phyloP scores from a whole-genome alignment of 1,140 invertebrate species.

The Macrostomum lignano region DNA sequence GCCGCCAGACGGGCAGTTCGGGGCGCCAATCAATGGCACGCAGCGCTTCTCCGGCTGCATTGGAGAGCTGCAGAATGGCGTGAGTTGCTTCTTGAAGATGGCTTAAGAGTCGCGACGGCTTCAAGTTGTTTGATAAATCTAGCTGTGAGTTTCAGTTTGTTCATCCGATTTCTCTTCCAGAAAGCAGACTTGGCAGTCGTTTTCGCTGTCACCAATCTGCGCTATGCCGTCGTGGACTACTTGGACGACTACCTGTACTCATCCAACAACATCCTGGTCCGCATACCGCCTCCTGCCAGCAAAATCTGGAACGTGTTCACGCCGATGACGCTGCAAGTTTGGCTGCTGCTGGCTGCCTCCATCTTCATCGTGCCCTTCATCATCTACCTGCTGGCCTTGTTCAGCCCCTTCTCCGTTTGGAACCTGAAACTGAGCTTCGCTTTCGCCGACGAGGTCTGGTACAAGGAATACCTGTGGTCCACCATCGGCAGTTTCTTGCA shows the following conservation, averaged over 20 bases:
- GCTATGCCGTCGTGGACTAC: neutral
- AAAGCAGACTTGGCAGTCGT: no score
- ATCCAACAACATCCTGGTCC: conserved; percentile 1
- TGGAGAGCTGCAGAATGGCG: neutral
- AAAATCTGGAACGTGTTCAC: neutral
- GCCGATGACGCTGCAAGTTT: neutral
- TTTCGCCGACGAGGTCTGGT: neutral
- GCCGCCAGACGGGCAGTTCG: neutral
- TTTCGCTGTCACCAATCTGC: no score
- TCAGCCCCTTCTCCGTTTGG: conserved; percentile 1
- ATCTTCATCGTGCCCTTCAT: neutral
- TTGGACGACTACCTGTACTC: neutral
- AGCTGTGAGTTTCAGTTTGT: no score
- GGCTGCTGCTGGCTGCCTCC: neutral
- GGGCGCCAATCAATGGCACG: neutral
- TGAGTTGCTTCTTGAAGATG: no score
- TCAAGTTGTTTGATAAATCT: no score
- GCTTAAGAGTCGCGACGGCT: no score
- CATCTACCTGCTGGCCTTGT: neutral
- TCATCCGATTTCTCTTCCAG: no score
- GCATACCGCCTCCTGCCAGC: neutral
- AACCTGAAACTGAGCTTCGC: conserved; percentile 1
- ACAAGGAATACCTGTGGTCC: neutral
- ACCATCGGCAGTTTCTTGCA: neutral
- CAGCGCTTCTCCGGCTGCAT: neutral